Percentiles rank a stretch among this genome's conserved stretches.
Conservation (phyloP, 2,113 vertebrate species). For the Nanorana parkeri region DNA sequence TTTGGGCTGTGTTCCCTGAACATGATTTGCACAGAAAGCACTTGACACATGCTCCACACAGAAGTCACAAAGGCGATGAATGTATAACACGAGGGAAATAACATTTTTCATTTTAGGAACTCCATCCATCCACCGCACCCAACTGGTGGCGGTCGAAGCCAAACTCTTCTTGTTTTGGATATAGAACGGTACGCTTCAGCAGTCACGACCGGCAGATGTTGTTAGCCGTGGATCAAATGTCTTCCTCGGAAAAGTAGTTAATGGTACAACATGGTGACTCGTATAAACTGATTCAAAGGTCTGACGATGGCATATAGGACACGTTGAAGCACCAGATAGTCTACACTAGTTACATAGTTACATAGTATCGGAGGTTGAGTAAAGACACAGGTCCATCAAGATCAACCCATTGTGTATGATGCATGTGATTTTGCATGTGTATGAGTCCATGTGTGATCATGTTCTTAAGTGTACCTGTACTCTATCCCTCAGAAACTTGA, state of each 20-base stretch:
- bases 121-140: constrained; percentile 24
- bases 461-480: no score
- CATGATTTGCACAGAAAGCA: not conserved
- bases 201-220: not conserved
- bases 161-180: constrained; percentile 1
- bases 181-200: not conserved
- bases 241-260: not conserved
- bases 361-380: no score
- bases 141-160: constrained; percentile 1
- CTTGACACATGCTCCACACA: not conserved
- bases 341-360: no score
- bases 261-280: no score
- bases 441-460: no score
- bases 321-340: no score
- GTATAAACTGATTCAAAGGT: not conserved
- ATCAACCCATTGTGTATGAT: no score
- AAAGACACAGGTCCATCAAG: no score
- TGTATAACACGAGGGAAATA: constrained; percentile 10
- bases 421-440: no score
- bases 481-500: not conserved
- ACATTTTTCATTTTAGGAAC: not conserved
- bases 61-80: not conserved
- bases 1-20: not conserved
- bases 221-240: not conserved
- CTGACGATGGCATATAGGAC: no score